These are phyloP conservation scores for Ricordea florida DNA, from an alignment of 92 coral and sea anemone species.

Conservation along the genomic window DNA sequence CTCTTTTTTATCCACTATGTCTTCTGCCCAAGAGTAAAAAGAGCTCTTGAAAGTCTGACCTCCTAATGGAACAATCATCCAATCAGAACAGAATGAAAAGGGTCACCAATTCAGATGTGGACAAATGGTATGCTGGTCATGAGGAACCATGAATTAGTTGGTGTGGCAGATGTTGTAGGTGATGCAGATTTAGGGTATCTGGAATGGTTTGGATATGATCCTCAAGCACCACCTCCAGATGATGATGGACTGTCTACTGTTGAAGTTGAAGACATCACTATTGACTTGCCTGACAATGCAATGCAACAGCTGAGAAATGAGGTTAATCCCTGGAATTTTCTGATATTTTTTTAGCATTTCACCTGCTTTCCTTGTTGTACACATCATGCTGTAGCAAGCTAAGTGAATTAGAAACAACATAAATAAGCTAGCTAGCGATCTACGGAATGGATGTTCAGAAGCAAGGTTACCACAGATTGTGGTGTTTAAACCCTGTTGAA, in stretches of 20 bases:
- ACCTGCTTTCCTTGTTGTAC: too few species aligned
- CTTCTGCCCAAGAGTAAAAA: too few species aligned
- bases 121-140: slow-evolving; percentile 67
- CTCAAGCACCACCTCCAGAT: slow-evolving; percentile 12
- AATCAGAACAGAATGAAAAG: slow-evolving; percentile 47
- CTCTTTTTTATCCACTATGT: slow-evolving; percentile 23
- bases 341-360: background rate
- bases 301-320: background rate
- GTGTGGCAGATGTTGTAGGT: slow-evolving; percentile 7
- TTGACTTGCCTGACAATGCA: slow-evolving; percentile 1
- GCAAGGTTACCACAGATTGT: too few species aligned
- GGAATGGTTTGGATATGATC: slow-evolving; percentile 33
- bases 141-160: background rate
- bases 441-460: too few species aligned
- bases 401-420: too few species aligned
- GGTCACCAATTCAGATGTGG: slow-evolving; percentile 67
- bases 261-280: slow-evolving; percentile 20
- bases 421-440: too few species aligned
- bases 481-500: too few species aligned
- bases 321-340: background rate
- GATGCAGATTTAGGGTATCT: slow-evolving; percentile 1
- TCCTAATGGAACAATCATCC: slow-evolving; percentile 64
- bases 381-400: too few species aligned
- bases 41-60: slow-evolving; percentile 34
- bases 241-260: slow-evolving; percentile 14